Percentiles rank a stretch among this genome's conserved stretches.
phyloP scores from a whole-genome alignment of 2,113 vertebrate species.

The Anolis carolinensis region DNA sequence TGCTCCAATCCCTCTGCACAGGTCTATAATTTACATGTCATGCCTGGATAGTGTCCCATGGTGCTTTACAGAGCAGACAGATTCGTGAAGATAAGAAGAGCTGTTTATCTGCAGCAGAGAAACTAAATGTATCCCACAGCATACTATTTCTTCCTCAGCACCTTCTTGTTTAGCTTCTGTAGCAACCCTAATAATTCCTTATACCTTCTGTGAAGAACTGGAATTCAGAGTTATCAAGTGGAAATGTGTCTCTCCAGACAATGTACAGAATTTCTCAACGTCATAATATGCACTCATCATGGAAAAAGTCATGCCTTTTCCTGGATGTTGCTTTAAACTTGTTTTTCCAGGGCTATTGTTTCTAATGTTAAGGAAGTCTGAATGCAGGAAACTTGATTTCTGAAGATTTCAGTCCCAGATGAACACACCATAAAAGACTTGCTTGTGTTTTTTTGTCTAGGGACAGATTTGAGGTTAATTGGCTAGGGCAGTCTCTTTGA shows the following conservation, averaged over 20 bases:
- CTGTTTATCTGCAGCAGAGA: neutral
- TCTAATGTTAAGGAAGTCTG: neutral
- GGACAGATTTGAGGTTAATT: neutral
- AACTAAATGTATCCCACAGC: neutral
- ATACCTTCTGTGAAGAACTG: neutral
- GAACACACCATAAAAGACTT: neutral
- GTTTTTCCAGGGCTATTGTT: too few relatives aligned
- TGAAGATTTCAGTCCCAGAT: neutral
- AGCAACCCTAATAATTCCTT: neutral
- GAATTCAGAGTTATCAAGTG: neutral
- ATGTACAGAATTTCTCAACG: neutral
- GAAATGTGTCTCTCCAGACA: neutral
- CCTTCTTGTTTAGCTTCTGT: neutral
- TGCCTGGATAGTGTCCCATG: neutral
- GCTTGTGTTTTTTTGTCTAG: neutral
- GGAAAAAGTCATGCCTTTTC: neutral
- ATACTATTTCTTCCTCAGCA: neutral
- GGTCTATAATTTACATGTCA: neutral
- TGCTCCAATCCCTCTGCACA: neutral
- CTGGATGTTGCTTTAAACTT: too few relatives aligned
- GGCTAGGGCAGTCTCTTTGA: neutral
- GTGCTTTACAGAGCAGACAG: constrained; percentile 1
- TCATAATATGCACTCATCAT: neutral
- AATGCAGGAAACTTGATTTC: neutral
- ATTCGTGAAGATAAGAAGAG: neutral